Evolutionary conservation across 2,797 vertebrate genomes (phyloP), one percentile per base, ranked within the genome.

Genomic region (Garrulus glandarius): DNA sequence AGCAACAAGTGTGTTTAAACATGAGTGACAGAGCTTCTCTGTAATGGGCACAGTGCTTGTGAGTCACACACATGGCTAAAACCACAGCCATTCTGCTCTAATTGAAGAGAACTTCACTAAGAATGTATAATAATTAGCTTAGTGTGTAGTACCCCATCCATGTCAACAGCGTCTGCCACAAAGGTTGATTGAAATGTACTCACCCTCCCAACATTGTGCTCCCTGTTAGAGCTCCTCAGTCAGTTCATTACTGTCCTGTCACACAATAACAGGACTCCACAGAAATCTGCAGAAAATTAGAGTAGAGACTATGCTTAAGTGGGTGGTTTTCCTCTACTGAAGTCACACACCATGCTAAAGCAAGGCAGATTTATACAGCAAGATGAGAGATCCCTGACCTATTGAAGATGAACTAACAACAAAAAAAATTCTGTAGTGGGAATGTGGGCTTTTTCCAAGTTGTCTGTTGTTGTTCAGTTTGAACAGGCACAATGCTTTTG

Each of bases 121-220:
- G 96, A 97, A 97, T 95, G 96, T 29, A 14, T 84, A 86, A 72
- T 95, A 96, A 97, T 97, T 82, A 93, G 82, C 95, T 97, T 92
- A 87, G 61, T 8, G 56, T 93, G 76, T 50, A 92, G 91, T 36
- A 77, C 56, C 87, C 86, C 88, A 56, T 53, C 78, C 89, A 20
- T 93, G 90, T 86, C 94, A 93, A n/a, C 90, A 80, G 87, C 74
- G 23, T 92, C 89, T 92, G 80, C 93, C 93, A 4, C 57, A 26
- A 71, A 96, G 89, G 82, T 80, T 85, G 86, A 81, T 70, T 67
- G 92, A 96, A 91, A 95, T 67, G 84, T 79, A 37, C 81, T 92
- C 79, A 39, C 67, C 76, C 84, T 87, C 91, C 91, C 78, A 24
- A 7, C 77, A 21, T 2, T 52, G n/a, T 53, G 72, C 53, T 72